These are phyloP conservation scores for Parazoanthus atlanticus DNA, from an alignment of 92 coral and sea anemone genomes.

Conservation along the genomic window DNA sequence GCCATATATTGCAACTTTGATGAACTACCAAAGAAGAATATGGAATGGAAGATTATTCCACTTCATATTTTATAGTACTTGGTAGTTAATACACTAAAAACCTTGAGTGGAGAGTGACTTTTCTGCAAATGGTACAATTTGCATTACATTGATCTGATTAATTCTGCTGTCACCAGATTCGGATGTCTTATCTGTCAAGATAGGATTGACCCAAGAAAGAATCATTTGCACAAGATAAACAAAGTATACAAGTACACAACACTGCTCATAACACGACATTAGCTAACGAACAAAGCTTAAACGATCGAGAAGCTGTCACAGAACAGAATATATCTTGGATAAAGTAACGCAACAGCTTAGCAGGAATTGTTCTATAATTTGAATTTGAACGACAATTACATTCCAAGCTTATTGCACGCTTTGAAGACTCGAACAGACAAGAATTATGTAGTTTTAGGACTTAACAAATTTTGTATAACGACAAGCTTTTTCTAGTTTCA, in stretches of 20 bases:
- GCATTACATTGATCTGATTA: neutral
- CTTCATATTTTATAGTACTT: neutral
- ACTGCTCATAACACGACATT: neutral
- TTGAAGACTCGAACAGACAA: neutral
- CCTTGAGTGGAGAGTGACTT: neutral
- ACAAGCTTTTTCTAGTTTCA: neutral
- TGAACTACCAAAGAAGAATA: neutral
- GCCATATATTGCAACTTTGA: too few species aligned
- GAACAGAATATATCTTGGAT: neutral
- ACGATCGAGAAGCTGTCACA: neutral
- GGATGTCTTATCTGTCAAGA: neutral
- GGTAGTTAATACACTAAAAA: neutral
- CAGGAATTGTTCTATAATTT: neutral
- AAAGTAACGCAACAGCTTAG: constrained; percentile 11
- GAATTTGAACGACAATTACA: neutral
- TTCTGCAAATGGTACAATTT: neutral
- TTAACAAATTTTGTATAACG: neutral
- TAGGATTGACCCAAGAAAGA: neutral
- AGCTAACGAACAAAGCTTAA: neutral
- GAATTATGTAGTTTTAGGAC: neutral
- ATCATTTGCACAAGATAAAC: neutral
- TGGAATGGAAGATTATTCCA: neutral
- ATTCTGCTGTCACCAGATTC: neutral
- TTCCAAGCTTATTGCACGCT: neutral
- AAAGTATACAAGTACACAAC: neutral